Evolutionary conservation across 53 echinoderm and acorn worm species (phyloP).

Genomic region (Zoroaster sp.): DNA sequence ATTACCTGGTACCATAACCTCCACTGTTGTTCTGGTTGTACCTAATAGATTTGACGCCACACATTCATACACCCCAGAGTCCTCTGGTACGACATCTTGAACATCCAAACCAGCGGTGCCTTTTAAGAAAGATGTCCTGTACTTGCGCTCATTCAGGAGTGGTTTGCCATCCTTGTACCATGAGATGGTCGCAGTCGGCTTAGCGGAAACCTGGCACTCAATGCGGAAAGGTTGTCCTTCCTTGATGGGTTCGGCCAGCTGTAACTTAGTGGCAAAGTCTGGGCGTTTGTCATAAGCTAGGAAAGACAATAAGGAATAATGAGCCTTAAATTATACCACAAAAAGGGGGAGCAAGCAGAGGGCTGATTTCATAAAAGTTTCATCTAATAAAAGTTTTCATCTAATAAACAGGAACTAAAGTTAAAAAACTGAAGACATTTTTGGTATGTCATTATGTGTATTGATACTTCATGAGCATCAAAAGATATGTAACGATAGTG

Average conservation of each 20-base stretch:
- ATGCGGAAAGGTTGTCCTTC: conserved; percentile 64
- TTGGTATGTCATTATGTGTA: neutral
- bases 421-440: neutral
- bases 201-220: conserved; percentile 60
- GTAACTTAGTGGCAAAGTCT: conserved; percentile 56
- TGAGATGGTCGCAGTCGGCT: conserved; percentile 53
- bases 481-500: no score
- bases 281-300: conserved; percentile 68
- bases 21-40: conserved; percentile 66
- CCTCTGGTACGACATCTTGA: conserved; percentile 61
- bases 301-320: neutral
- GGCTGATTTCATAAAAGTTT: no score
- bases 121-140: conserved; percentile 57
- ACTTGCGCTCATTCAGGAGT: conserved; percentile 1
- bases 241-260: conserved; percentile 54
- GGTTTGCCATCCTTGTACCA: conserved; percentile 88
- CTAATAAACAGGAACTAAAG: no score
- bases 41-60: conserved; percentile 79
- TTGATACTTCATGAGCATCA: neutral
- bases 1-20: conserved; percentile 80
- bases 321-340: no score
- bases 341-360: no score
- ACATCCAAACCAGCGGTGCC: conserved; percentile 65
- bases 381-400: no score
- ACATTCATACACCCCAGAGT: conserved; percentile 75